Percentiles rank a stretch among this genome's conserved stretches.
Conservation (phyloP, 2,797 vertebrate genomes). For the Enteromius argenteus region DNA sequence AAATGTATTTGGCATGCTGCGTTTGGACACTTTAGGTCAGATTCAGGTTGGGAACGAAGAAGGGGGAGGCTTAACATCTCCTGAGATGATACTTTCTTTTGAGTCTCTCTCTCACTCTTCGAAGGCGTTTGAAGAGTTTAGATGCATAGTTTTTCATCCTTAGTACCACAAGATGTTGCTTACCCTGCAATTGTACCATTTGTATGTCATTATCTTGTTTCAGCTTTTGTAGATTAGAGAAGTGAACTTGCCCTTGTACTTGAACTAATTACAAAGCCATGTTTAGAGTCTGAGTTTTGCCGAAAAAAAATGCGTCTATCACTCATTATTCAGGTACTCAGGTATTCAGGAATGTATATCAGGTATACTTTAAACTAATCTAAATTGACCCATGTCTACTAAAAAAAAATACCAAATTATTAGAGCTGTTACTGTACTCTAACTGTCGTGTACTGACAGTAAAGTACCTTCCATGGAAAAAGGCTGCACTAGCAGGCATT, state of each 20-base stretch:
- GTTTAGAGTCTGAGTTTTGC: neutral
- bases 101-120: constrained; percentile 14
- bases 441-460: constrained; percentile 5
- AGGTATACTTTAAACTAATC: neutral
- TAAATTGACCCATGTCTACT: neutral
- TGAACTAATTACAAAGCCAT: constrained; percentile 36
- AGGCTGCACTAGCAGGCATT: neutral
- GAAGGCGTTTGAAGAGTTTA: constrained; percentile 1
- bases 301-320: neutral
- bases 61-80: constrained; percentile 24
- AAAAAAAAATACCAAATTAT: neutral
- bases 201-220: constrained; percentile 3
- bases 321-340: neutral
- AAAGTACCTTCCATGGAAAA: neutral
- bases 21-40: constrained; percentile 52
- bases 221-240: constrained; percentile 45
- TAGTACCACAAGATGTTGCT: neutral
- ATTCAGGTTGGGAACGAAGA: constrained; percentile 42
- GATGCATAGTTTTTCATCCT: constrained; percentile 29
- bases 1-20: constrained; percentile 60
- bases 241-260: constrained; percentile 36
- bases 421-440: neutral
- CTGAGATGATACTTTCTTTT: constrained; percentile 32
- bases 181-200: neutral
- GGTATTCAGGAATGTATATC: neutral